Evolutionary conservation across 2,113 vertebrate species (phyloP).

Genomic region (Pitta sordida): DNA sequence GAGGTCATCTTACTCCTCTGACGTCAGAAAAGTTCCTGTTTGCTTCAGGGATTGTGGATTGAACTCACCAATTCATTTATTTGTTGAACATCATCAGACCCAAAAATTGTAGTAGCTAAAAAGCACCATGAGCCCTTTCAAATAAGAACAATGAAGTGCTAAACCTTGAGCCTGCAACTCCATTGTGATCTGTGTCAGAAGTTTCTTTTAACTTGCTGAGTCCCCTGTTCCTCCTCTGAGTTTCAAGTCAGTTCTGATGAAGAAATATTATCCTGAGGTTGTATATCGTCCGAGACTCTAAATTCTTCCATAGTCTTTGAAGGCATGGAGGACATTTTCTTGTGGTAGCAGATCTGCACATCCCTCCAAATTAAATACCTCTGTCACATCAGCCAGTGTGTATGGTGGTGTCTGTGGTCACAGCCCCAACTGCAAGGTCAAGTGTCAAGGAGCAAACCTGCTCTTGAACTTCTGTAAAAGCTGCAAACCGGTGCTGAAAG

Average conservation of each 20-base stretch:
- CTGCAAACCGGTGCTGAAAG: neutral
- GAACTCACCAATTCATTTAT: neutral
- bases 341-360: neutral
- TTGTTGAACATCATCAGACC: neutral
- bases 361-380: neutral
- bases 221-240: neutral
- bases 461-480: neutral
- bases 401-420: neutral
- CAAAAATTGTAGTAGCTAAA: neutral
- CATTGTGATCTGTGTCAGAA: neutral
- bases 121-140: neutral
- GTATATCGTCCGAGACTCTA: neutral
- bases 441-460: neutral
- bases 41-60: neutral
- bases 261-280: neutral
- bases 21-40: neutral
- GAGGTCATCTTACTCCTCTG: neutral
- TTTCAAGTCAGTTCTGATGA: neutral
- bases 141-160: accelerated
- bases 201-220: neutral
- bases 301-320: neutral
- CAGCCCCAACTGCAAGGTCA: neutral
- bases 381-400: neutral
- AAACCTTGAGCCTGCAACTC: neutral
- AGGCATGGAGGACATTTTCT: neutral